A percentile compares a stretch with the other conserved stretches of the same genome.
phyloP scores from a whole-genome alignment of 1,140 invertebrate species.

The Drosophila oshimai region DNA sequence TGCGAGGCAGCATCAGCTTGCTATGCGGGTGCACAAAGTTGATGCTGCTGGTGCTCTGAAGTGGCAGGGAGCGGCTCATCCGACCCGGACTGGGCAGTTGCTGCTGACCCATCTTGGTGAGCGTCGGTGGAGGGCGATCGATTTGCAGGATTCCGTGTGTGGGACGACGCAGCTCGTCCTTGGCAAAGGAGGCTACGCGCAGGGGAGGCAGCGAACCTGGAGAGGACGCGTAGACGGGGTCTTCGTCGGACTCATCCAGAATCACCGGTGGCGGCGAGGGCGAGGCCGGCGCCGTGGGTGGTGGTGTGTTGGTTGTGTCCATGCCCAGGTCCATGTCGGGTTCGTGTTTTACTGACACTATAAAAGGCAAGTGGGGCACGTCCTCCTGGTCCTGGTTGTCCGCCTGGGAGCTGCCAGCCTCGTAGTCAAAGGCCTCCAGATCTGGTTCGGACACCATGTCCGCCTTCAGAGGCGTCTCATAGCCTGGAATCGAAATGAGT shows the following conservation, averaged over 20 bases:
- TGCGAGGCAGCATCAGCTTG: constrained; percentile 62
- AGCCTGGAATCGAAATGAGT: constrained; percentile 37
- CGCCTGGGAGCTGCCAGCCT: not conserved
- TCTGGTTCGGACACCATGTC: constrained; percentile 42
- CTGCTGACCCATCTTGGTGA: constrained; percentile 9
- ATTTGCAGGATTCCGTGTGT: constrained; percentile 51
- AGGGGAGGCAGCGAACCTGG: constrained; percentile 40
- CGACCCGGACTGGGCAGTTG: not conserved
- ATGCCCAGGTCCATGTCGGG: constrained; percentile 63
- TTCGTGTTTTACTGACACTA: constrained; percentile 62
- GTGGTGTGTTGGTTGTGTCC: constrained; percentile 57
- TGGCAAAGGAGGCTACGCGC: constrained; percentile 50
- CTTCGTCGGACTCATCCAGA: constrained; percentile 1
- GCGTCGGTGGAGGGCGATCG: constrained; percentile 42
- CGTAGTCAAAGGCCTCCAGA: constrained; percentile 23
- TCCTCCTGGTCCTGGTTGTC: constrained; percentile 18
- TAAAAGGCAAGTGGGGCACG: constrained; percentile 48
- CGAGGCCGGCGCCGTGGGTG: constrained; percentile 62
- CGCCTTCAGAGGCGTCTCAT: constrained; percentile 43
- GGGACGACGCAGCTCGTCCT: constrained; percentile 15
- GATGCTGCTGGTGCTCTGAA: constrained; percentile 58
- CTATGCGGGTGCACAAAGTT: constrained; percentile 62
- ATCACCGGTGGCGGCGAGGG: constrained; percentile 43
- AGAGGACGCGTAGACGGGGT: not conserved
- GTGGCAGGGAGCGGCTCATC: constrained; percentile 37